Evolutionary conservation across 2,888 invertebrate species (phyloP).

Genomic region (Terebella lapidaria): DNA sequence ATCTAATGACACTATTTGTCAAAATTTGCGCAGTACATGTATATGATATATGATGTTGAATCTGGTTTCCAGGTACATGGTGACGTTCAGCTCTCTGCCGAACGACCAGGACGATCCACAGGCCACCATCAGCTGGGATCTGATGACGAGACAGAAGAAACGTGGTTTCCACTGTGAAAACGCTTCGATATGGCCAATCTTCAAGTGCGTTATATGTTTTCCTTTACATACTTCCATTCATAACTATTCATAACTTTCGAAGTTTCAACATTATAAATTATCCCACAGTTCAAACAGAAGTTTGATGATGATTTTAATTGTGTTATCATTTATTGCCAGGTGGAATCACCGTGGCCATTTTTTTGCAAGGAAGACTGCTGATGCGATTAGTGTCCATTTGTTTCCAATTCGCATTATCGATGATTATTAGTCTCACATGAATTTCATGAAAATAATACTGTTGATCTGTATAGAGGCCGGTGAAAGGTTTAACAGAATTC

Average conservation of each 20-base stretch:
- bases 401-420: conserved; percentile 65
- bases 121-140: conserved; percentile 90
- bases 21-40: no score
- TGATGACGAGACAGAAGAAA: conserved; percentile 87
- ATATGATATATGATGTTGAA: no score
- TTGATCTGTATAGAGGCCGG: no score
- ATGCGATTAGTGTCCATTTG: conserved; percentile 82
- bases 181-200: conserved; percentile 78
- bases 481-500: no score
- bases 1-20: no score
- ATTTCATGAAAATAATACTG: not conserved
- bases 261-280: not conserved
- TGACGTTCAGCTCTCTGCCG: conserved; percentile 83
- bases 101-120: conserved; percentile 66
- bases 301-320: not conserved
- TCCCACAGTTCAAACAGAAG: not conserved
- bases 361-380: conserved; percentile 79
- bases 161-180: conserved; percentile 73
- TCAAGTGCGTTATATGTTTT: conserved; percentile 63
- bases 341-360: conserved; percentile 96
- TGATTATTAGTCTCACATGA: not conserved
- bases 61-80: conserved; percentile 70
- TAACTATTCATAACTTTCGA: no score
- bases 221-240: not conserved
- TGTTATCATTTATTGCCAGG: conserved; percentile 28